Evolutionary conservation across 2,888 invertebrate genomes (phyloP), one percentile per base, ranked within the genome.

Genomic region (Standfussiana lucernea): DNA sequence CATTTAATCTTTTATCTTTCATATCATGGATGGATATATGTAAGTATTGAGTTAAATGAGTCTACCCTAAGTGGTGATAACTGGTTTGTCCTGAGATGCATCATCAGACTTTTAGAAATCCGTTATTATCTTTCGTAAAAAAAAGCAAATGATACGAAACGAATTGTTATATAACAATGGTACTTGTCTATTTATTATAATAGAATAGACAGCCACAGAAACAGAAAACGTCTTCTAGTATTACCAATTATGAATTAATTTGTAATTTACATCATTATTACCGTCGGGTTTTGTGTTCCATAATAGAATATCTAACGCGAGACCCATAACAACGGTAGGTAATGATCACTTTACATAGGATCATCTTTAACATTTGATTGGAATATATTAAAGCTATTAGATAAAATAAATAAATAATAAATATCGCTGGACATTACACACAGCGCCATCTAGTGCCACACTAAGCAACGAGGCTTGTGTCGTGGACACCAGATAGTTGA

Each of bases 271-370:
- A 71, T 18, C 15, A 65, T 72, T 79, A 79, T 64, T 72, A 80
- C 45, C 32, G 59, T 47, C 42, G 47, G 75, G 86, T 76, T 76
- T 79, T 75, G 75, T 78, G 62, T 59, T 67, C 62, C 68, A n/a
- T 78, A 71, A 75, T 75, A 79, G 86, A 86, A 84, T 86, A 77
- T 73, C 28, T 77, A 81, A 86, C 76, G 75, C 71, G 77, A 69
- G 42, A 62, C 71, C 62, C 75, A 18, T 75, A 21, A 72, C 59
- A 73, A 71, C 61, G 64, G 65, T 75, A 37, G 64, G 75, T 77
- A 67, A 74, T 69, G 53, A 72, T 86, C 69, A 64, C 59, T 86
- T 86, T 76, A 76, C 75, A 76, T 82, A 32, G 59, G 28, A 65
- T 74, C 28, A 50, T 72, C 79, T 78, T 74, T 67, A 62, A 53